A percentile compares a stretch with the other conserved stretches of the same genome.
Conservation (phyloP, 35 echinoderm and acorn worm genomes). For the Hemicentrotus pulcherrimus region DNA sequence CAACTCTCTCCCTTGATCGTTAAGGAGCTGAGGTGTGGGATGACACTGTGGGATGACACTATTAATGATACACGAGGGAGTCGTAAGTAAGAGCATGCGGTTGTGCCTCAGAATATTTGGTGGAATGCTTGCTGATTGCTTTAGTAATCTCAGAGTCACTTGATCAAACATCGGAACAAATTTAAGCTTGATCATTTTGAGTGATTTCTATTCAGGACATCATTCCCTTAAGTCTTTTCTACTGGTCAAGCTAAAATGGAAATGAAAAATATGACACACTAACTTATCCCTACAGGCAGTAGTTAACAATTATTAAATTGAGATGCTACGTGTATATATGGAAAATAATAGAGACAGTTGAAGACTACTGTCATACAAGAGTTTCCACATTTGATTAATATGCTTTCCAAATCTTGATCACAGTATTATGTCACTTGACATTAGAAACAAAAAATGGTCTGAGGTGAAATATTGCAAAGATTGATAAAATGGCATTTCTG, state of each 20-base stretch:
- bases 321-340: too few species aligned
- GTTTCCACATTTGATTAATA: too few species aligned
- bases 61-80: not conserved
- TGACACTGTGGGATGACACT: not conserved
- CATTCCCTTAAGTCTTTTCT: not conserved
- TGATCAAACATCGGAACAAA: not conserved
- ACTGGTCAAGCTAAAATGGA: not conserved
- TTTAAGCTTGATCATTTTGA: not conserved
- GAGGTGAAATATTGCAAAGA: too few species aligned
- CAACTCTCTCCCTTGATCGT: not conserved
- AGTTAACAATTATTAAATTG: too few species aligned
- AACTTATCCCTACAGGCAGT: too few species aligned
- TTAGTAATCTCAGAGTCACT: not conserved
- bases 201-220: not conserved
- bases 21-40: not conserved
- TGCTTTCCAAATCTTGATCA: too few species aligned
- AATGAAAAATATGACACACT: not conserved
- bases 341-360: too few species aligned
- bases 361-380: too few species aligned
- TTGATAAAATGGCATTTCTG: too few species aligned
- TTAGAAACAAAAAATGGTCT: too few species aligned
- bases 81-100: not conserved
- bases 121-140: not conserved
- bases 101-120: not conserved
- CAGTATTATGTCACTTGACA: too few species aligned